These are phyloP conservation scores for Phaethornis superciliosus DNA, from an alignment of 2,113 vertebrate species.

Conservation along the genomic window DNA sequence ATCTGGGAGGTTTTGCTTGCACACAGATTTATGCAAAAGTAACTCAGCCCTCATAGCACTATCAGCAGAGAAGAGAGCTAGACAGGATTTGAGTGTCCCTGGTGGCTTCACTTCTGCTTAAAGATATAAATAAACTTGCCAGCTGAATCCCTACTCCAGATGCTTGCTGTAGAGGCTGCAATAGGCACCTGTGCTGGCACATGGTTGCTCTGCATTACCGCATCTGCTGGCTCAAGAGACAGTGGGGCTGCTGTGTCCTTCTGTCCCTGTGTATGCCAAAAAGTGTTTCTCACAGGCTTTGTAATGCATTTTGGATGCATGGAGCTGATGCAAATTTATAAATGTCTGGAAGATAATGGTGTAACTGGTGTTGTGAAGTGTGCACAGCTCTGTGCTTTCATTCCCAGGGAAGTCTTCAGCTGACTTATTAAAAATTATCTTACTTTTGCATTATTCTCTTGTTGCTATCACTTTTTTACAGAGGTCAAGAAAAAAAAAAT, in stretches of 20 bases:
- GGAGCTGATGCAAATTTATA: accelerated
- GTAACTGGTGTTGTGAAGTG: background rate
- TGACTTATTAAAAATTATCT: background rate
- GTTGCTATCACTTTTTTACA: too few relatives aligned
- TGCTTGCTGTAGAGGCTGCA: background rate
- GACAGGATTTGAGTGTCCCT: background rate
- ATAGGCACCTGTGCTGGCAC: background rate
- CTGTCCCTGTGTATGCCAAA: background rate
- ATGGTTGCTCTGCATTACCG: background rate
- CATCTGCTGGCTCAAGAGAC: background rate
- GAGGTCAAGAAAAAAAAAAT: background rate
- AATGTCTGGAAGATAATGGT: background rate
- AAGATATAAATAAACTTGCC: background rate
- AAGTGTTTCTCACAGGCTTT: background rate
- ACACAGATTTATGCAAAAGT: background rate
- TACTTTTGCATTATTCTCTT: background rate
- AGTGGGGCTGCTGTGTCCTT: background rate
- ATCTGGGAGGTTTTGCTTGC: background rate
- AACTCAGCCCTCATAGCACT: background rate
- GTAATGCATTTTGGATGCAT: background rate
- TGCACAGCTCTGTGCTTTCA: background rate
- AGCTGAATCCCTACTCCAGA: accelerated
- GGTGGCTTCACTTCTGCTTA: background rate
- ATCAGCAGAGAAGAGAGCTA: background rate
- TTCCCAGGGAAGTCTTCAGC: background rate